These are phyloP conservation scores for Melanargia galathea DNA, from an alignment of 2,888 invertebrate genomes.

Conservation along the genomic window DNA sequence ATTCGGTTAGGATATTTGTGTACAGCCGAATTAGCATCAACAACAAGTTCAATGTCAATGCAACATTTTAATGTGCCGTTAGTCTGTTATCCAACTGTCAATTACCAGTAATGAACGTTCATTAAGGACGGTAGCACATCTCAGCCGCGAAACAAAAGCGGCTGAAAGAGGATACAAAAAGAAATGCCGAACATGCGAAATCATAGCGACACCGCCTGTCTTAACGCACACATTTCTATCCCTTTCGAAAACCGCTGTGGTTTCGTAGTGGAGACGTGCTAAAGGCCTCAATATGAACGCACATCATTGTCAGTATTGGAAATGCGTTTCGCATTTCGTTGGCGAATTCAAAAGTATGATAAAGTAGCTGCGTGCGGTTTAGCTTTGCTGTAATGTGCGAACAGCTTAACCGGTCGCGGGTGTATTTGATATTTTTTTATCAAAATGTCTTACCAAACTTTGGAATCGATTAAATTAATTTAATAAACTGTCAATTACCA, in stretches of 20 bases:
- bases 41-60: slow-evolving; percentile 84
- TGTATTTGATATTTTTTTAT: no score
- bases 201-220: no score
- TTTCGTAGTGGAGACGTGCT: no score
- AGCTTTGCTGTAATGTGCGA: neutral
- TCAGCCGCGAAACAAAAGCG: no score
- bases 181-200: no score
- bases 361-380: neutral
- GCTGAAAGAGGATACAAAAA: no score
- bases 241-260: no score
- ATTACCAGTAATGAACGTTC: neutral
- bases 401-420: neutral
- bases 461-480: neutral
- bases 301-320: no score
- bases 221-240: no score
- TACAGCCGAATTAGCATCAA: slow-evolving; percentile 1
- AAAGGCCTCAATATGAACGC: no score
- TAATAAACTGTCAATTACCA: neutral
- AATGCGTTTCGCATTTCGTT: no score
- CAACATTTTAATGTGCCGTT: slow-evolving; percentile 56
- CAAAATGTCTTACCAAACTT: neutral
- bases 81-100: neutral
- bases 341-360: neutral
- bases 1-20: neutral
- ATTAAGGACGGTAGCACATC: no score